phyloP scores from a whole-genome alignment of 2,113 vertebrate genomes.

The Cheirogaleus medius region DNA sequence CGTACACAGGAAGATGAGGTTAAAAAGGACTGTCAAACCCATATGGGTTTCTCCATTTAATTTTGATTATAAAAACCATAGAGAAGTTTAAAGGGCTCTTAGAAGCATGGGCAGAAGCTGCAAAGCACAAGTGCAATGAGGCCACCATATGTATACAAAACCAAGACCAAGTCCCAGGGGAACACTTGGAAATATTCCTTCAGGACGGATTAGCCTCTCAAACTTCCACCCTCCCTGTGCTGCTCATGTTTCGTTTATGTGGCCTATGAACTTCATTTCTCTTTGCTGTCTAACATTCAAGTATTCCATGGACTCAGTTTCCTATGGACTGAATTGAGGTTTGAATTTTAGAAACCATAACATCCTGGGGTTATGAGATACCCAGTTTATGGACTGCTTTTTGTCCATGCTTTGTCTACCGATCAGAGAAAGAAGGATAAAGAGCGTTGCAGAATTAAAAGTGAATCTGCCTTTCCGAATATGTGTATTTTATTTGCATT shows the following conservation, averaged over 20 bases:
- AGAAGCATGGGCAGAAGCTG: background rate
- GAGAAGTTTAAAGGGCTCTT: background rate
- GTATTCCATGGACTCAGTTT: background rate
- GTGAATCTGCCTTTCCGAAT: background rate
- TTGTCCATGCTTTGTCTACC: background rate
- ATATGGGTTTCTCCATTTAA: background rate
- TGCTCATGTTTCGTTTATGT: background rate
- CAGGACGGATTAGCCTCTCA: background rate
- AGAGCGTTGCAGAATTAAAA: background rate
- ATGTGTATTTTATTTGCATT: background rate
- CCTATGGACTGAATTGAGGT: background rate
- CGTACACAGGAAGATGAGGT: background rate
- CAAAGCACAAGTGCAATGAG: background rate
- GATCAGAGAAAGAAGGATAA: background rate
- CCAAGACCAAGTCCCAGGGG: background rate
- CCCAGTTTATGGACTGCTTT: background rate
- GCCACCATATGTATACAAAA: background rate
- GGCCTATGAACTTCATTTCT: background rate
- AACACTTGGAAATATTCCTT: background rate
- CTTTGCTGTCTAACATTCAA: background rate
- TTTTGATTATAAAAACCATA: background rate
- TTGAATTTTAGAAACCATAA: background rate
- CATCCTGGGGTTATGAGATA: background rate
- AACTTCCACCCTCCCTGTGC: background rate
- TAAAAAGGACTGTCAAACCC: background rate